Conservation (phyloP, 30 jellyfish, hydroid and myxozoan species). For the Rhopilema esculentum region DNA sequence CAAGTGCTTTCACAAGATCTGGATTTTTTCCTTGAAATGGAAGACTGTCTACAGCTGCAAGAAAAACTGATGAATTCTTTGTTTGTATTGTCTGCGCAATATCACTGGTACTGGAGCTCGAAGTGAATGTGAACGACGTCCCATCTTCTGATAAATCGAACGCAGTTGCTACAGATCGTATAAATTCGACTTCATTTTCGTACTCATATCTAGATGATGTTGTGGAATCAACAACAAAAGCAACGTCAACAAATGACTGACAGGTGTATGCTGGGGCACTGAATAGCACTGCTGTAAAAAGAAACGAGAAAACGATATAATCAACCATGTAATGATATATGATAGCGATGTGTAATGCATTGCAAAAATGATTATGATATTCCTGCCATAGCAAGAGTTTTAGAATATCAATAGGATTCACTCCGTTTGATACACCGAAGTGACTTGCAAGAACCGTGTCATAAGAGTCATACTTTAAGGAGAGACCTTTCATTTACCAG, state of each 20-base stretch:
- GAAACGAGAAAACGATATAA: too few relatives aligned
- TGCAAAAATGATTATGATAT: too few relatives aligned
- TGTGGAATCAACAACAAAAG: constrained; percentile 18
- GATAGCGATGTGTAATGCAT: too few relatives aligned
- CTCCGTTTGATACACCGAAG: too few relatives aligned
- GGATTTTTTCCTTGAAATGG: constrained; percentile 26
- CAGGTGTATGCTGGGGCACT: constrained; percentile 5
- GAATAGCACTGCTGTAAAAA: not conserved
- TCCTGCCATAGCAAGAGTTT: too few relatives aligned
- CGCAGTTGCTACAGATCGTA: constrained; percentile 10
- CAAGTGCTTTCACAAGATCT: constrained; percentile 36
- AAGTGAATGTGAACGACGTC: not conserved
- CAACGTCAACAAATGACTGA: constrained; percentile 36
- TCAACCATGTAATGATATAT: not conserved
- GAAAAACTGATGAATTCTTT: constrained; percentile 3
- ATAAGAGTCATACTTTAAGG: too few relatives aligned
- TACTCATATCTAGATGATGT: not conserved
- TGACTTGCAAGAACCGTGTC: too few relatives aligned
- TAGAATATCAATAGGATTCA: too few relatives aligned
- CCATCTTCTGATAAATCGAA: constrained; percentile 18
- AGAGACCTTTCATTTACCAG: too few relatives aligned
- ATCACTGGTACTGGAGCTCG: not conserved
- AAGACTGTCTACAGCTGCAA: constrained; percentile 9
- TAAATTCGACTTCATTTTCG: constrained; percentile 12
- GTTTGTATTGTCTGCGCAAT: not conserved